Conservation (phyloP, 2,113 vertebrate genomes). For the Clarias macrocephalus region DNA sequence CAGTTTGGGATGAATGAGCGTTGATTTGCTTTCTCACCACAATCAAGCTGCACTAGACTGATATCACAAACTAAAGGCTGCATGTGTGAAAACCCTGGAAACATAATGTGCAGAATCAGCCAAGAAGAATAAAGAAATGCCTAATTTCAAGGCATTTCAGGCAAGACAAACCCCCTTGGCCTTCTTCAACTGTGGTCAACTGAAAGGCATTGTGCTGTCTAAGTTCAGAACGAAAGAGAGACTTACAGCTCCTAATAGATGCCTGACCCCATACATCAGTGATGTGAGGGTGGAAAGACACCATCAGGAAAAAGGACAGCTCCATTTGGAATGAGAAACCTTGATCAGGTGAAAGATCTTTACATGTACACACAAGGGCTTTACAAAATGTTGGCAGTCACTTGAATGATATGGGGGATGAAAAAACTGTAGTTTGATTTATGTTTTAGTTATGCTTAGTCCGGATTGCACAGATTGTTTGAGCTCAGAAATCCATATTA, state of each 20-base stretch:
- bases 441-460: not conserved
- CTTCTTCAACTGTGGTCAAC: constrained; percentile 9
- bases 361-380: constrained; percentile 4
- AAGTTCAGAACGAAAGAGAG: constrained; percentile 7
- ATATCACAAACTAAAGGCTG: not conserved
- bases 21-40: not conserved
- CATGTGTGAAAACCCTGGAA: not conserved
- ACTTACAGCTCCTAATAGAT: constrained; percentile 13
- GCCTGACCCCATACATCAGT: constrained; percentile 26
- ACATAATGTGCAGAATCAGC: not conserved
- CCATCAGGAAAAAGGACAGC: not conserved
- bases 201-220: constrained; percentile 13
- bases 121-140: not conserved
- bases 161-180: not conserved
- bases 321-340: not conserved
- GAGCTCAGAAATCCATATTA: not conserved
- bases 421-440: not conserved
- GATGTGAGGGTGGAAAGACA: not conserved
- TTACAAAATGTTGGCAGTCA: not conserved
- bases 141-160: constrained; percentile 10
- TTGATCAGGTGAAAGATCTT: not conserved
- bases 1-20: not conserved
- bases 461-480: not conserved
- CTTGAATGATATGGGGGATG: not conserved
- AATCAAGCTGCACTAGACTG: not conserved